A percentile compares a stretch with the other conserved stretches of the same genome.
Evolutionary conservation across 2,113 vertebrate genomes (phyloP).

Genomic region (Parotia lawesii): DNA sequence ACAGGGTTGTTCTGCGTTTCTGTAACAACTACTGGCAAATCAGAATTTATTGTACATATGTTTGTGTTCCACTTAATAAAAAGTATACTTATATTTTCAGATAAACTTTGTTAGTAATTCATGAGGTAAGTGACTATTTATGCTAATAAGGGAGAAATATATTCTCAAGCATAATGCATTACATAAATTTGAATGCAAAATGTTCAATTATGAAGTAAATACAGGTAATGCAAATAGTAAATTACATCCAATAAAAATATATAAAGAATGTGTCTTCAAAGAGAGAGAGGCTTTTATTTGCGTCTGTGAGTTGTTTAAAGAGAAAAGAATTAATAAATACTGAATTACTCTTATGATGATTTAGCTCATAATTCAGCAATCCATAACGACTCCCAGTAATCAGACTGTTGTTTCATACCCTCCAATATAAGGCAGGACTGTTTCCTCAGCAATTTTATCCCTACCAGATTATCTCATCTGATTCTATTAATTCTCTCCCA

Average conservation of each 20-base stretch:
- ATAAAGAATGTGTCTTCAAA: conserved; percentile 79
- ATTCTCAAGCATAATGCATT: conserved; percentile 78
- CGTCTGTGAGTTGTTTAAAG: conserved; percentile 73
- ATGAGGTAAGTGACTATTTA: conserved; percentile 84
- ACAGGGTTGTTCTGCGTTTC: conserved; percentile 1
- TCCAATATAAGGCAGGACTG: conserved; percentile 64
- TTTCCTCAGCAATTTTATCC: conserved; percentile 77
- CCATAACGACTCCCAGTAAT: conserved; percentile 71
- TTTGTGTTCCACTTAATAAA: conserved; percentile 80
- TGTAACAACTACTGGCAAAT: conserved; percentile 50
- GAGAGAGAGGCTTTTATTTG: conserved; percentile 73
- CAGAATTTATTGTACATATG: conserved; percentile 78
- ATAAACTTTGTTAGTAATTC: conserved; percentile 86
- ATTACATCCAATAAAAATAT: conserved; percentile 80
- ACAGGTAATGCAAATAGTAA: conserved; percentile 82
- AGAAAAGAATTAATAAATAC: conserved; percentile 80
- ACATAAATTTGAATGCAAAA: conserved; percentile 86
- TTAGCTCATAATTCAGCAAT: conserved; percentile 75
- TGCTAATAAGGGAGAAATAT: conserved; percentile 82
- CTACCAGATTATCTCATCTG: conserved; percentile 80
- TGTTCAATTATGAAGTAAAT: conserved; percentile 83
- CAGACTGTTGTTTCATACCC: conserved; percentile 68
- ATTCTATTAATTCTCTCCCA: conserved; percentile 83
- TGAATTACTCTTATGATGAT: conserved; percentile 74
- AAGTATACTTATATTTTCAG: conserved; percentile 79